Base-by-base conservation (phyloP, 2,113 vertebrate genomes). In the Acinonyx jubatus region DNA sequence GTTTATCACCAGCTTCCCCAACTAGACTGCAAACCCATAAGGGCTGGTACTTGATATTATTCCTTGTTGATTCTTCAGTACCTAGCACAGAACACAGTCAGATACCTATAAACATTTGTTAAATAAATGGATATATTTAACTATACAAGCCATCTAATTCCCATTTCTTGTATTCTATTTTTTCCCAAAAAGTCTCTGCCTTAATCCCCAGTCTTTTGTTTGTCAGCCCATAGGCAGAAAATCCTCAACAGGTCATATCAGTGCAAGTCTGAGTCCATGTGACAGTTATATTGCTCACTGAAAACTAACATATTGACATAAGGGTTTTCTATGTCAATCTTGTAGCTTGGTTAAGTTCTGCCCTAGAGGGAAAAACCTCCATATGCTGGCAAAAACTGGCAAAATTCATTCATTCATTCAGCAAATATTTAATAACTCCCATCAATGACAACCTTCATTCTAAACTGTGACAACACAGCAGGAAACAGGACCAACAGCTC, bases 41-140 rank as follows among this genome's bases (percentile, higher is more conserved):
- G 48, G 33, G 41, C 36, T 68, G 38, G 69, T 45, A 45, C 45
- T 78, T 79, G 41, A 25, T 50, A 73, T 27, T 50, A 68, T 74
- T 81, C 52, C 19, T 73, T 93, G 27, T 66, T 83, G 81, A 84
- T 9, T 71, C 45, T 78, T 93, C 29, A 45, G 76, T 84, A 57
- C 38, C n/a, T 27, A 48, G 33, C 21, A 31, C 16, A 95, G 82
- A 93, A 38, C 50, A 68, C 14, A 79, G 33, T 68, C 38, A 83
- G 18, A 63, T 4, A 57, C 65, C 48, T 82, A 81, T 31, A 92
- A 69, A 66, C 38, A 45, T 36, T 50, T 79, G 50, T 83, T 76
- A 83, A 86, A 55, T 61, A 61, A 85, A 85, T n/a, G 3, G 52
- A 86, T 78, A 41, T 82, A 63, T 95, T 96, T 71, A 94, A 89